These are phyloP conservation scores for Oreotrochilus melanogaster DNA, from an alignment of 2,113 vertebrate genomes.

Conservation along the genomic window DNA sequence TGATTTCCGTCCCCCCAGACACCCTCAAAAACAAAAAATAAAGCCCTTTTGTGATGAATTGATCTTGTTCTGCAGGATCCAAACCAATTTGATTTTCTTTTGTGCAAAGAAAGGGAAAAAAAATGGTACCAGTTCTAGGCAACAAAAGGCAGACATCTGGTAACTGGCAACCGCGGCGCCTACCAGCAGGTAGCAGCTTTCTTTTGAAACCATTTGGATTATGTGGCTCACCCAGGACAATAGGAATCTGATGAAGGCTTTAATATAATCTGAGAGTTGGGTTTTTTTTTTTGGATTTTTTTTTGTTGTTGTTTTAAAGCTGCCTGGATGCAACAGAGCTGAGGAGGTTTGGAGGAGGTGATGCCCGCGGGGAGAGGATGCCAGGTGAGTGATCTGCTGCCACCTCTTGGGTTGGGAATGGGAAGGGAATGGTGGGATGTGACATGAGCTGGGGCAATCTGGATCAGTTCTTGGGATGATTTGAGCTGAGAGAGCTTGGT, in stretches of 20 bases:
- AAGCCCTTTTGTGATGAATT: constrained; percentile 44
- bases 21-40: background rate
- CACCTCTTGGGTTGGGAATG: background rate
- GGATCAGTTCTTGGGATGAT: background rate
- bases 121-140: constrained; percentile 60
- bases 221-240: constrained; percentile 69
- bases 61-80: constrained; percentile 32
- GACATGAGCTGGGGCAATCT: background rate
- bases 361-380: background rate
- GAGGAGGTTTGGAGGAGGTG: constrained; percentile 25
- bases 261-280: constrained; percentile 63
- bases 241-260: constrained; percentile 73
- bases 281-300: background rate
- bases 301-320: background rate
- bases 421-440: background rate
- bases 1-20: constrained; percentile 13
- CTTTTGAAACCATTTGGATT: constrained; percentile 72
- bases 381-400: fast-evolving
- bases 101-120: background rate
- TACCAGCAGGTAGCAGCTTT: constrained; percentile 75
- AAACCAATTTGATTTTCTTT: constrained; percentile 5
- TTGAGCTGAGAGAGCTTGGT: no score
- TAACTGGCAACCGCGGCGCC: constrained; percentile 67
- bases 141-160: constrained; percentile 76
- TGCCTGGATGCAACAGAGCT: constrained; percentile 40